These are phyloP conservation scores for Drosophila lacertosa DNA, from an alignment of 1,140 invertebrate genomes.

Conservation along the genomic window DNA sequence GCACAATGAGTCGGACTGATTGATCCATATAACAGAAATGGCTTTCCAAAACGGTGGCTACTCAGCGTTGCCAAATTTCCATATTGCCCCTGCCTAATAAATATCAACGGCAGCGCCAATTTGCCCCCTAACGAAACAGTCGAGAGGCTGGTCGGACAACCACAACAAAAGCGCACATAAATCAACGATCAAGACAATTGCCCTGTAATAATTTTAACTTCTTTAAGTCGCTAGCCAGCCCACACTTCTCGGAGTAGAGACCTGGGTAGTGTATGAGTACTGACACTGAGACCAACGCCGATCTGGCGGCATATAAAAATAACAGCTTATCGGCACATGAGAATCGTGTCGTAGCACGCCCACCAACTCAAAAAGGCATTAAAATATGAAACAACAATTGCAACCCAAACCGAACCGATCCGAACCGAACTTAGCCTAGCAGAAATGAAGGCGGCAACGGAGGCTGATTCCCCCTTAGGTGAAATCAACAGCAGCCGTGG, in stretches of 20 bases:
- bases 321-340: slow-evolving; percentile 74
- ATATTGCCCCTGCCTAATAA: slow-evolving; percentile 63
- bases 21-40: too few relatives aligned
- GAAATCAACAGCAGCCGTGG: slow-evolving; percentile 68
- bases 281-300: slow-evolving; percentile 30
- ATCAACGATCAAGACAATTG: slow-evolving; percentile 81
- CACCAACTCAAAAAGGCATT: slow-evolving; percentile 78
- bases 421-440: neutral
- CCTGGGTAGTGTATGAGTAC: neutral
- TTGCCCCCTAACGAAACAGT: slow-evolving; percentile 51
- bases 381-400: slow-evolving; percentile 83
- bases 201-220: slow-evolving; percentile 81
- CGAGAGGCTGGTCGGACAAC: slow-evolving; percentile 49
- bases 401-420: slow-evolving; percentile 5
- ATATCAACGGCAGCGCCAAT: slow-evolving; percentile 65
- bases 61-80: slow-evolving; percentile 59
- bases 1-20: too few relatives aligned
- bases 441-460: neutral
- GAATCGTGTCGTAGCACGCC: slow-evolving; percentile 79
- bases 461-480: slow-evolving; percentile 52
- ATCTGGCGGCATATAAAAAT: slow-evolving; percentile 77
- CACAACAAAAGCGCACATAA: slow-evolving; percentile 78
- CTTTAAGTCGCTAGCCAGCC: slow-evolving; percentile 76
- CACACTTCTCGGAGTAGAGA: slow-evolving; percentile 35
- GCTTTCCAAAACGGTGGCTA: slow-evolving; percentile 51